A percentile compares a stretch with the other conserved stretches of the same genome.
These are phyloP conservation scores for Callithrix jacchus DNA, from an alignment of 2,113 vertebrate genomes.

Conservation along the genomic window DNA sequence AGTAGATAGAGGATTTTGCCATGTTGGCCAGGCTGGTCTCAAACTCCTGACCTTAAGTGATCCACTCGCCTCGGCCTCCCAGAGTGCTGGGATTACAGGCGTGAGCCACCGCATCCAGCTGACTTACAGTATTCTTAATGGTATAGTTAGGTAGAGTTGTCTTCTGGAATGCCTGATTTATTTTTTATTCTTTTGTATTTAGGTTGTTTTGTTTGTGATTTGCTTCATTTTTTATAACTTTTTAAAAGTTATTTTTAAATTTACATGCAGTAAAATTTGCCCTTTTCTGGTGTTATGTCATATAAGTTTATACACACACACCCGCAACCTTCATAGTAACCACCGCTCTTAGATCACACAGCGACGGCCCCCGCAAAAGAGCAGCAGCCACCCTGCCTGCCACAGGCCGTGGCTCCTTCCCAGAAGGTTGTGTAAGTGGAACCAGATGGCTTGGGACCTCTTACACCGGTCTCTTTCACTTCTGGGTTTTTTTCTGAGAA, in stretches of 20 bases:
- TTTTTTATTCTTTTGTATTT: neutral
- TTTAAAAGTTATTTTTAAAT: neutral
- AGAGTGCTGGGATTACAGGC: too few relatives aligned
- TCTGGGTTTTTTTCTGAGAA: neutral
- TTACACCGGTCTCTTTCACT: neutral
- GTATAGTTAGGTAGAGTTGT: neutral
- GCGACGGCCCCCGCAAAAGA: too few relatives aligned
- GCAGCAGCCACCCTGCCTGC: neutral
- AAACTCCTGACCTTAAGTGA: too few relatives aligned
- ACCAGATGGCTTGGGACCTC: fast-evolving
- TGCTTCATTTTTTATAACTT: neutral
- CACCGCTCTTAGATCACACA: too few relatives aligned
- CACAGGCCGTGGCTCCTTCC: neutral
- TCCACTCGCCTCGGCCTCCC: too few relatives aligned
- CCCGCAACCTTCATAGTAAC: too few relatives aligned
- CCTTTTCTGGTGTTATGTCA: neutral
- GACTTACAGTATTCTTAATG: neutral
- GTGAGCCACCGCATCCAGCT: too few relatives aligned
- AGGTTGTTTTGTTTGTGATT: neutral
- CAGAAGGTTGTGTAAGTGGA: fast-evolving
- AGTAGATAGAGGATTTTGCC: too few relatives aligned
- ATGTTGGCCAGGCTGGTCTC: too few relatives aligned
- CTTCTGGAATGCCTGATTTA: neutral
- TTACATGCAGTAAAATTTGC: neutral
- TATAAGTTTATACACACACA: neutral